Evolutionary conservation across 2,888 invertebrate species (phyloP).

Genomic region (Campoplex nolae): DNA sequence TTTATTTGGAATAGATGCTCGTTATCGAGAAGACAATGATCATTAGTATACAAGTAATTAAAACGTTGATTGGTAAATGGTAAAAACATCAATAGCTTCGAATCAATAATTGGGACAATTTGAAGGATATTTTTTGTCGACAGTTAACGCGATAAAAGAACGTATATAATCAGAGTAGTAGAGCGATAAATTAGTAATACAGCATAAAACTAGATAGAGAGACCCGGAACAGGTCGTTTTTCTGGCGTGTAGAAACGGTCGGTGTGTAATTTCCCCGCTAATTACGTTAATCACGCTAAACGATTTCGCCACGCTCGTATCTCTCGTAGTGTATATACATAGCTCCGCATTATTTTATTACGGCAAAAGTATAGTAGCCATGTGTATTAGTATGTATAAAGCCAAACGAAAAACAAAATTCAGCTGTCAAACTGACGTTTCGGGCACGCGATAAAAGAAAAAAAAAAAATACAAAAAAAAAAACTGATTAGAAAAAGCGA

Average conservation of each 20-base stretch:
- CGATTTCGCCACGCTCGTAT: constrained; percentile 69
- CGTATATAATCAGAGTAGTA: constrained; percentile 5
- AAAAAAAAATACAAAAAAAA: background rate
- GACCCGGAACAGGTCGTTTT: constrained; percentile 27
- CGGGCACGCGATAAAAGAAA: too few relatives aligned
- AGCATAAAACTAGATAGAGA: constrained; percentile 24
- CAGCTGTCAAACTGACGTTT: background rate
- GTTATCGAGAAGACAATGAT: background rate
- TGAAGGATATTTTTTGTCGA: background rate
- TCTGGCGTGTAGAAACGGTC: constrained; percentile 19
- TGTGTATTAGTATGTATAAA: background rate
- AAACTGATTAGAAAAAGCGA: constrained; percentile 11
- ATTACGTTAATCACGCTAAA: constrained; percentile 67
- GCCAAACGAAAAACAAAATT: background rate
- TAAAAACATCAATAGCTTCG: background rate
- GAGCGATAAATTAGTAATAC: constrained; percentile 17
- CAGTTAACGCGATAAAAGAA: constrained; percentile 3
- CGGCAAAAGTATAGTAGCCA: constrained; percentile 11
- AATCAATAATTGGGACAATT: background rate
- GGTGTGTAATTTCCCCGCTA: constrained; percentile 41
- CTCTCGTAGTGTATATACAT: constrained; percentile 32
- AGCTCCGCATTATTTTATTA: background rate
- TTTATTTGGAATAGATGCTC: background rate
- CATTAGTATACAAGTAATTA: background rate
- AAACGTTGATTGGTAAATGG: background rate